A percentile compares a stretch with the other conserved stretches of the same genome.
phyloP scores from a whole-genome alignment of 2,797 vertebrate genomes.

The Atherinosoma microstoma region DNA sequence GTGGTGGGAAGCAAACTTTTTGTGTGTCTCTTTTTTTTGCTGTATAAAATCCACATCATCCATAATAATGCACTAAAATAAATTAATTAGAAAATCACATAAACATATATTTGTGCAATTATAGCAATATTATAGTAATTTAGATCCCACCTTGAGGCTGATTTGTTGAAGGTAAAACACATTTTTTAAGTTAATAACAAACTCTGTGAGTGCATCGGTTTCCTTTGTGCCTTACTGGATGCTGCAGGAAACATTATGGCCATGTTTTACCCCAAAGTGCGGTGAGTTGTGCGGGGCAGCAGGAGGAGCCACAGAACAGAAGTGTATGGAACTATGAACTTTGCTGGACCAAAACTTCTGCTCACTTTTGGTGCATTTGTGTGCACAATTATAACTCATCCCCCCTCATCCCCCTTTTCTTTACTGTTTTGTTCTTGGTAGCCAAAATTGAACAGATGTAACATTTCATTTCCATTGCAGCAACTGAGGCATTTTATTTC shows the following conservation, averaged over 20 bases:
- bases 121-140: background rate
- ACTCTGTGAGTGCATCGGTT: too few species aligned
- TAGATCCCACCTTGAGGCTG: background rate
- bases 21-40: background rate
- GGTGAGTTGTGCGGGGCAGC: constrained; percentile 69
- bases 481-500: constrained; percentile 9
- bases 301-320: constrained; percentile 79
- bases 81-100: background rate
- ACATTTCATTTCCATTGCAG: constrained; percentile 12
- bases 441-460: constrained; percentile 12
- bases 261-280: constrained; percentile 67
- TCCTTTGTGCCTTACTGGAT: too few species aligned
- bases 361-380: background rate
- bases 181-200: background rate
- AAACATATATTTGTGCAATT: background rate
- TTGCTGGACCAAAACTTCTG: constrained; percentile 29
- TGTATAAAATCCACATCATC: background rate
- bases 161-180: background rate
- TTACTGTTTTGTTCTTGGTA: background rate
- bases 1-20: constrained; percentile 9
- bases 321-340: constrained; percentile 30
- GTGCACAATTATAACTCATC: background rate
- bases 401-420: too few species aligned
- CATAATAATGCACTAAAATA: background rate
- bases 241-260: too few species aligned